Percentiles rank a stretch among this genome's conserved stretches.
phyloP scores from a whole-genome alignment of 2,113 vertebrate genomes.

The Sapayoa aenigma region DNA sequence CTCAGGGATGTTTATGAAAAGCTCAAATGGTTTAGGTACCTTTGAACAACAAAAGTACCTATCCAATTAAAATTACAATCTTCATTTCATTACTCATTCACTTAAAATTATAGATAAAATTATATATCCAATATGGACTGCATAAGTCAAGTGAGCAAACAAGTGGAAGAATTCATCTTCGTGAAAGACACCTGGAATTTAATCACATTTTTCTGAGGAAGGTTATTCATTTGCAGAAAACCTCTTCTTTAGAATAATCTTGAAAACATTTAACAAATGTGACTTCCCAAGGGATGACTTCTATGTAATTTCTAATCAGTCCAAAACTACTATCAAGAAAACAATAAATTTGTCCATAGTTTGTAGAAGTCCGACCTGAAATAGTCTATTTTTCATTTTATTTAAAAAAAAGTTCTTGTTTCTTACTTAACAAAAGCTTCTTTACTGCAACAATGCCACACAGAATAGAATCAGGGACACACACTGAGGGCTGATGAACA shows the following conservation, averaged over 20 bases:
- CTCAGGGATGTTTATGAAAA: neutral
- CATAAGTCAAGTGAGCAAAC: neutral
- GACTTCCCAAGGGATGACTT: neutral
- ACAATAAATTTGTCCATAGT: neutral
- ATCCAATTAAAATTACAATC: neutral
- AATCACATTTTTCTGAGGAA: neutral
- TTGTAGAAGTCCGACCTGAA: neutral
- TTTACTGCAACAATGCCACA: neutral
- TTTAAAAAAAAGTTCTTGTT: accelerated
- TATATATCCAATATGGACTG: neutral
- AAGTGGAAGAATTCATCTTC: neutral
- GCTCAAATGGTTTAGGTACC: neutral
- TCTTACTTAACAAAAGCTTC: neutral
- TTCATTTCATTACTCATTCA: neutral
- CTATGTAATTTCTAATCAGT: neutral
- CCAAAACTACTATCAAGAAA: neutral
- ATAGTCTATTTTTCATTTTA: neutral
- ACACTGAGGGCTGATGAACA: neutral
- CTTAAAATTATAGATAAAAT: neutral
- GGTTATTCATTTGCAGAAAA: neutral
- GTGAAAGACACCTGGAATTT: neutral
- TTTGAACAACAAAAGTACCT: neutral
- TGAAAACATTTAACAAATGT: neutral
- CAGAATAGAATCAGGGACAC: neutral
- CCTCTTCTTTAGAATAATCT: neutral